Percentiles rank a stretch among this genome's conserved stretches.
Conservation (phyloP, 2,888 invertebrate genomes). For the Agrochola macilenta region DNA sequence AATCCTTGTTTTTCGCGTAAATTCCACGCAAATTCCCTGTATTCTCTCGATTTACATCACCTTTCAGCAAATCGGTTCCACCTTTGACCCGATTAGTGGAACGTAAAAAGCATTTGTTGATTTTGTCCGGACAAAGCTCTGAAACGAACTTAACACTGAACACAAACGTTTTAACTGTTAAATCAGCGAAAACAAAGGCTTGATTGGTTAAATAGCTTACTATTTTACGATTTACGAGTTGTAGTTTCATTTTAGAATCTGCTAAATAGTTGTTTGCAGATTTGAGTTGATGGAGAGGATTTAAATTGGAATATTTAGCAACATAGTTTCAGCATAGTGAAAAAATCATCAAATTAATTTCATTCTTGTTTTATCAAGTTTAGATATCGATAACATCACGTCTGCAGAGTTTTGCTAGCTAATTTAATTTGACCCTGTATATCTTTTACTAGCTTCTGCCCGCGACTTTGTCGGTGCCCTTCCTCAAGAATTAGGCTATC, state of each 20-base stretch:
- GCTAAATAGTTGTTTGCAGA: slow-evolving; percentile 14
- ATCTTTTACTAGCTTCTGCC: too few relatives aligned
- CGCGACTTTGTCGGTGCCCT: too few relatives aligned
- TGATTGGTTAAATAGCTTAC: slow-evolving; percentile 61
- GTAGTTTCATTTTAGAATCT: slow-evolving; percentile 33
- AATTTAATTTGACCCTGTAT: too few relatives aligned
- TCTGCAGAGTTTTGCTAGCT: too few relatives aligned
- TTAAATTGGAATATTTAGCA: not conserved
- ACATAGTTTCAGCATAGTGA: too few relatives aligned
- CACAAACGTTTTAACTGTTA: slow-evolving; percentile 62
- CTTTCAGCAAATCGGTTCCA: slow-evolving; percentile 21
- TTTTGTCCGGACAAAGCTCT: slow-evolving; percentile 61
- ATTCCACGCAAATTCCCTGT: not conserved
- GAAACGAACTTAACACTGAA: slow-evolving; percentile 56
- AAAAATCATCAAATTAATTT: too few relatives aligned
- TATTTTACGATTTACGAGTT: slow-evolving; percentile 25
- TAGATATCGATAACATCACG: too few relatives aligned
- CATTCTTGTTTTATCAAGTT: too few relatives aligned
- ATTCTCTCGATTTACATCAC: slow-evolving; percentile 28
- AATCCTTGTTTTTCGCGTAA: not conserved
- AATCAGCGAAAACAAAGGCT: slow-evolving; percentile 61
- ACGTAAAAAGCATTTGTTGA: slow-evolving; percentile 64
- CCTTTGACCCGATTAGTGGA: slow-evolving; percentile 60
- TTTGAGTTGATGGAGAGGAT: slow-evolving; percentile 3
- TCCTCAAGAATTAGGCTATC: too few relatives aligned